These are phyloP conservation scores for Apamea epomidion DNA, from an alignment of 2,888 invertebrate species.

Conservation along the genomic window DNA sequence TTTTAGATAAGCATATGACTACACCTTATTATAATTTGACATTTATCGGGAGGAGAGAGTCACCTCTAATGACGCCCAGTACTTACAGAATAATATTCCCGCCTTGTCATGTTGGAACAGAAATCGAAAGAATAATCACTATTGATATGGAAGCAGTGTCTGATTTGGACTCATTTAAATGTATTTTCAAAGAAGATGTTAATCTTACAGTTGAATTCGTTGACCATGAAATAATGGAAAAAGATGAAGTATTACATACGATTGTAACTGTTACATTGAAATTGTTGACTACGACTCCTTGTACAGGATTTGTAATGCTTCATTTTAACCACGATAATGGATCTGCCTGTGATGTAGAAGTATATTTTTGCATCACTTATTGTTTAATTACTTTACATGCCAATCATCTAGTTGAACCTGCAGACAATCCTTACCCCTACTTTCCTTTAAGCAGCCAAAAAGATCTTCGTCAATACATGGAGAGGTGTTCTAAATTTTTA, in stretches of 20 bases:
- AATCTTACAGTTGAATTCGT: slow-evolving; percentile 74
- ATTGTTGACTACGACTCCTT: slow-evolving; percentile 70
- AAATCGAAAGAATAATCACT: slow-evolving; percentile 71
- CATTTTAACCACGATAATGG: slow-evolving; percentile 78
- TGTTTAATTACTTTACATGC: slow-evolving; percentile 84
- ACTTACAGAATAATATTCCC: slow-evolving; percentile 81
- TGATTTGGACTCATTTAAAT: slow-evolving; percentile 75
- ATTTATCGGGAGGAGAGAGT: slow-evolving; percentile 80
- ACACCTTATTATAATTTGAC: slow-evolving; percentile 85
- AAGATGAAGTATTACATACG: slow-evolving; percentile 70
- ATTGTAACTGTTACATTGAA: slow-evolving; percentile 75
- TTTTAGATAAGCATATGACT: slow-evolving; percentile 82
- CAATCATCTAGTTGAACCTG: slow-evolving; percentile 68
- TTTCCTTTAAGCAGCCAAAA: slow-evolving; percentile 78
- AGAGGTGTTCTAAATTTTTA: slow-evolving; percentile 78
- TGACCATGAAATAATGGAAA: slow-evolving; percentile 62
- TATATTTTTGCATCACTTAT: slow-evolving; percentile 81
- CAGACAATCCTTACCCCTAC: slow-evolving; percentile 83
- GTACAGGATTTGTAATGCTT: slow-evolving; percentile 73
- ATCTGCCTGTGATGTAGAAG: slow-evolving; percentile 82
- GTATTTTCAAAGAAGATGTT: slow-evolving; percentile 75
- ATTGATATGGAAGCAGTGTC: slow-evolving; percentile 76
- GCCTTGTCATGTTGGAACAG: slow-evolving; percentile 77
- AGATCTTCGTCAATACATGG: slow-evolving; percentile 80
- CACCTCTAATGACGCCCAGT: slow-evolving; percentile 78